These are phyloP conservation scores for Tipula lateralis DNA, from an alignment of 2,888 invertebrate genomes.

Conservation along the genomic window DNA sequence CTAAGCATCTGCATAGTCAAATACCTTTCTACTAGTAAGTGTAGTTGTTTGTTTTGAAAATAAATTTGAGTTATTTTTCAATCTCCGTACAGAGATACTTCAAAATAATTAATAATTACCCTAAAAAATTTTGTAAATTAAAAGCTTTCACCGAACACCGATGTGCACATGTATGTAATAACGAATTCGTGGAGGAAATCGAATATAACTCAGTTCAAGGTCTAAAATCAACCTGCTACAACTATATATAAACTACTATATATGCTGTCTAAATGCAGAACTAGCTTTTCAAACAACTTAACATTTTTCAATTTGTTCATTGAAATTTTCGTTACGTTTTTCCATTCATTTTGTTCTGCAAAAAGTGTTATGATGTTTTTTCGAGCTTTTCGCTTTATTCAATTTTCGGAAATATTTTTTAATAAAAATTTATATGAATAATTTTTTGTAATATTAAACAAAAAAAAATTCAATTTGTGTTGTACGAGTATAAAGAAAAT, in stretches of 20 bases:
- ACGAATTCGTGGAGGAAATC: too few relatives aligned
- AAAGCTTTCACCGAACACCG: too few relatives aligned
- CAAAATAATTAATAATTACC: too few relatives aligned
- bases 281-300: not conserved
- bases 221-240: not conserved
- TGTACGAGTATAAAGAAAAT: not conserved
- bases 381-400: not conserved
- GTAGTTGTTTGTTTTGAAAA: too few relatives aligned
- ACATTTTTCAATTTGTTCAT: not conserved
- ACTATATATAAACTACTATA: not conserved
- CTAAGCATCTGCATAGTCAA: too few relatives aligned
- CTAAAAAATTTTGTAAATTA: too few relatives aligned
- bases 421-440: constrained; percentile 4
- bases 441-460: not conserved
- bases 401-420: not conserved
- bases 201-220: too few relatives aligned
- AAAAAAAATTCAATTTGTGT: constrained; percentile 19
- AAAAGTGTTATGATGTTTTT: not conserved
- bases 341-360: not conserved
- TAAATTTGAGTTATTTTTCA: too few relatives aligned
- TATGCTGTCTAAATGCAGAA: not conserved
- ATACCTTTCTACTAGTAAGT: too few relatives aligned
- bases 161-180: too few relatives aligned
- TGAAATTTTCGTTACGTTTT: not conserved
- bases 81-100: too few relatives aligned